Evolutionary conservation across 1,140 invertebrate genomes (phyloP).

Genomic region (Leptinotarsa defecta): DNA sequence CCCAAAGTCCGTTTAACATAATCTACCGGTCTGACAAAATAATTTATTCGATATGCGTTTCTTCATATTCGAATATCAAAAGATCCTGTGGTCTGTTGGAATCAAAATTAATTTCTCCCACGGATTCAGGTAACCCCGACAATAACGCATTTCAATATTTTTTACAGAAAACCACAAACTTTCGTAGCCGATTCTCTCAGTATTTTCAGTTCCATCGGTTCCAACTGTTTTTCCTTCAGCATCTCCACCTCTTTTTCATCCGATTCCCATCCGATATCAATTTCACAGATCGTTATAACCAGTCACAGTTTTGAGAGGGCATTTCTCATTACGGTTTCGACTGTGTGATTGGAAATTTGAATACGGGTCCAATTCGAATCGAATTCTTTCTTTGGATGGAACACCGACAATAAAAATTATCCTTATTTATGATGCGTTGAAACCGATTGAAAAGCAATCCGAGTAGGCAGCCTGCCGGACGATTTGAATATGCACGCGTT

Average conservation of each 20-base stretch:
- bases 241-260: neutral
- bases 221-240: neutral
- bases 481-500: constrained; percentile 19
- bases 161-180: neutral
- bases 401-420: constrained; percentile 13
- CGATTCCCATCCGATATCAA: constrained; percentile 2
- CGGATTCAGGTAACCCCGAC: neutral
- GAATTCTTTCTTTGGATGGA: neutral
- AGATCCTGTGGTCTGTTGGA: neutral
- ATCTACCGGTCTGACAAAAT: neutral
- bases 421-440: constrained; percentile 10
- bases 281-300: constrained; percentile 3
- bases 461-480: neutral
- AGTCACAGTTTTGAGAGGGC: neutral
- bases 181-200: neutral
- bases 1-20: neutral
- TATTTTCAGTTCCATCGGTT: neutral
- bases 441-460: constrained; percentile 17
- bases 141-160: neutral
- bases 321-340: neutral
- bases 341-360: neutral
- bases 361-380: neutral
- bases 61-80: too few relatives aligned
- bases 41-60: too few relatives aligned
- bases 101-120: neutral